Evolutionary conservation across 64 coral and sea anemone species (phyloP), one percentile per base, ranked within the genome.

Genomic region (Stichodactyla mertensii): DNA sequence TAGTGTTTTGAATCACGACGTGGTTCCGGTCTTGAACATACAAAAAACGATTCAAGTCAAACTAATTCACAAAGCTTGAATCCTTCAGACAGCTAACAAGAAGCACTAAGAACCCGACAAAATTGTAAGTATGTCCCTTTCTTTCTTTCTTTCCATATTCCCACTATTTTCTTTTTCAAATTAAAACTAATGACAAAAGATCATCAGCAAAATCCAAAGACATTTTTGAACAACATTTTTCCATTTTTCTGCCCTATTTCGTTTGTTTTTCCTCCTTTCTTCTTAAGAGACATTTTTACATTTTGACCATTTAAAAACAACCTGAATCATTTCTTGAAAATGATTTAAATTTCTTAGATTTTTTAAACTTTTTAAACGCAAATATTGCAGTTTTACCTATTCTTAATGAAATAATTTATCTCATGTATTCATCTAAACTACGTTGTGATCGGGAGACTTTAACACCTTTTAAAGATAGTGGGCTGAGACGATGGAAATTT

Each of bases 21-120:
- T 74, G 69, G 69, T 74, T 74, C 69, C 69, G 69, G 69, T 74
- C 23, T 74, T 28, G 24, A 74, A 31, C 26, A 74, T 74, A 74
- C 69, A 74, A 74, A 74, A 74, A 74, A 74, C 69, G 69, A 74
- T 26, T 74, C 62, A 18, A 5, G 11, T 13, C 8, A 31, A 27
- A 27, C 69, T 12, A 74, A 74, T 9, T 74, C 69, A 74, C 69
- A 74, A 28, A 1, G 36, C 36, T 45, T 45, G 36, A 45, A 2
- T 45, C 26, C 19, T 66, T 74, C 10, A 23, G 20, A 74, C 6
- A 13, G 69, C 10, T 12, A 8, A 27, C 22, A 31, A 74, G 69
- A 74, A 31, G 23, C 22, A 74, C 11, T 11, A 74, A 31, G 24
- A 31, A 74, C 69, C 69, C 1, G 4, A 74, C 12, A 74, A n/a